These are phyloP conservation scores for Neodon shergylaensis DNA, from an alignment of 2,113 vertebrate species.

Conservation along the genomic window DNA sequence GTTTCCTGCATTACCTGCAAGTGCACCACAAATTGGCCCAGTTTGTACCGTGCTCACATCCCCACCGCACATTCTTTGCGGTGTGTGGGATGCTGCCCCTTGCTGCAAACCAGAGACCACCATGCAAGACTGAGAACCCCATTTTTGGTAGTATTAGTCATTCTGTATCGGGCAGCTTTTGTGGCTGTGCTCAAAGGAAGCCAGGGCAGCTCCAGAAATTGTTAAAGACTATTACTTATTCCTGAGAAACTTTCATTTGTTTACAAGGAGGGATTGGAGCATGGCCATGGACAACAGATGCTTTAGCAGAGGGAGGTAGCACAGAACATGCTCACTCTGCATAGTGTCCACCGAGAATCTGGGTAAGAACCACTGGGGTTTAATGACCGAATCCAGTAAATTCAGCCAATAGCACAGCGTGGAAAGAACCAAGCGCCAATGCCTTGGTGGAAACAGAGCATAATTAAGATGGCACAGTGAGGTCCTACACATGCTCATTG, in stretches of 20 bases:
- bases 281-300: not conserved
- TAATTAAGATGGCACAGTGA: constrained; percentile 45
- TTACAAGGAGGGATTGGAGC: constrained; percentile 42
- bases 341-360: constrained; percentile 62
- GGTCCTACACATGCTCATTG: constrained; percentile 30
- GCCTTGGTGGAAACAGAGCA: constrained; percentile 35
- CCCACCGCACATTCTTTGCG: not conserved
- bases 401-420: constrained; percentile 53
- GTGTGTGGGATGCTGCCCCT: not conserved
- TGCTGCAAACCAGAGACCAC: constrained; percentile 30
- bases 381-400: constrained; percentile 50
- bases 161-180: not conserved
- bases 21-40: not conserved
- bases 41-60: not conserved
- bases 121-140: not conserved
- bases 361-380: constrained; percentile 49
- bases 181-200: not conserved
- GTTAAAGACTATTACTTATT: constrained; percentile 19
- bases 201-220: not conserved
- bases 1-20: not conserved
- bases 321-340: constrained; percentile 46
- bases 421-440: constrained; percentile 56
- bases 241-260: constrained; percentile 61
- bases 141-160: constrained; percentile 48
- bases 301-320: constrained; percentile 52